phyloP scores from a whole-genome alignment of 2,888 invertebrate species.

The Gymnosoma rotundatum region DNA sequence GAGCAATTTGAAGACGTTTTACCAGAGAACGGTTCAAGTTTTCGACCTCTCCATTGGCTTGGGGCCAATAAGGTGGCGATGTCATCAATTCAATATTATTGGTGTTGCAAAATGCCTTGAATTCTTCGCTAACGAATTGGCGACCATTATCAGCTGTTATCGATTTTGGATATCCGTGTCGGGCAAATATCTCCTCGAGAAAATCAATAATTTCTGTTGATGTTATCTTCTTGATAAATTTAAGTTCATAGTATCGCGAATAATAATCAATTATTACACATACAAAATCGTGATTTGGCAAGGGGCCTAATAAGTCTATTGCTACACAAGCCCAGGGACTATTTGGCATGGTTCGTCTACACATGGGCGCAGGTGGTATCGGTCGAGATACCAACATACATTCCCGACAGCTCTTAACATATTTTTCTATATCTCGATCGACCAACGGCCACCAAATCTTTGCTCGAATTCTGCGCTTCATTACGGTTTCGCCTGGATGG shows the following conservation, averaged over 20 bases:
- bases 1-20: constrained; percentile 34
- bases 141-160: constrained; percentile 50
- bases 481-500: constrained; percentile 5
- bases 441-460: too few relatives aligned
- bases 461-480: background rate
- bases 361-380: too few relatives aligned
- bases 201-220: constrained; percentile 44
- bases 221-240: constrained; percentile 8
- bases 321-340: too few relatives aligned
- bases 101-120: constrained; percentile 8
- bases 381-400: too few relatives aligned
- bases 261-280: background rate
- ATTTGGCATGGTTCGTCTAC: too few relatives aligned
- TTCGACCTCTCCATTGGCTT: constrained; percentile 60
- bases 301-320: too few relatives aligned
- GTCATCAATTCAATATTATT: constrained; percentile 52
- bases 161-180: constrained; percentile 54
- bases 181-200: constrained; percentile 1
- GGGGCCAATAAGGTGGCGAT: constrained; percentile 57
- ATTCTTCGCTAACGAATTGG: background rate
- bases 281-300: too few relatives aligned
- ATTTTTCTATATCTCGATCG: too few relatives aligned
- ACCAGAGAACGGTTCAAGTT: constrained; percentile 44
- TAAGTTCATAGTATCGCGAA: constrained; percentile 20
- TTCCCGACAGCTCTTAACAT: too few relatives aligned